Evolutionary conservation across 2,888 invertebrate species (phyloP).

Genomic region (Pyrocoelia pectoralis): DNA sequence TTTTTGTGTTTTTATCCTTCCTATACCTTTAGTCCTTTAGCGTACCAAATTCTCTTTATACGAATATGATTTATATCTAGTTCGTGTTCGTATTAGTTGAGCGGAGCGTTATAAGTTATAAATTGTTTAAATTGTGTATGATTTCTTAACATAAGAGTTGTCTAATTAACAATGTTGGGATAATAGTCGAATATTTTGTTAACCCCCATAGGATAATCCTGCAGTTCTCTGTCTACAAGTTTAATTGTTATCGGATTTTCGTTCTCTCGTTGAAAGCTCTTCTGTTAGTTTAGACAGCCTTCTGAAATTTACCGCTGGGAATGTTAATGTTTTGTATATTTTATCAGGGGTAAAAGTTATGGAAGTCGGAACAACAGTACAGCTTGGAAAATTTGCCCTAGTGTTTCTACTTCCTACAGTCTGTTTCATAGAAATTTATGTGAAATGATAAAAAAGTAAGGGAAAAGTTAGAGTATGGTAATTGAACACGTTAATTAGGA

Average conservation of each 20-base stretch:
- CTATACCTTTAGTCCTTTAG: no score
- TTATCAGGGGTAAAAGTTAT: slow-evolving; percentile 28
- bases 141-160: not conserved
- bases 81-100: no score
- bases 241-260: slow-evolving; percentile 30
- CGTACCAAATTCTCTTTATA: no score
- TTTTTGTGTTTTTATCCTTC: no score
- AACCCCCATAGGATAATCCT: slow-evolving; percentile 15
- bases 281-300: slow-evolving; percentile 25
- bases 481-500: slow-evolving; percentile 51
- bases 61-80: no score
- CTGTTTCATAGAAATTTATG: slow-evolving; percentile 31
- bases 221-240: slow-evolving; percentile 18
- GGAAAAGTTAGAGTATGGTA: slow-evolving; percentile 44
- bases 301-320: slow-evolving; percentile 27
- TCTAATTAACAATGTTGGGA: not conserved
- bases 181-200: slow-evolving; percentile 9
- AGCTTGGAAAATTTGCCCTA: slow-evolving; percentile 24
- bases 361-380: slow-evolving; percentile 22
- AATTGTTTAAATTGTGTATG: no score
- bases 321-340: slow-evolving; percentile 33
- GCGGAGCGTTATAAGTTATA: no score
- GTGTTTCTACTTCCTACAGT: slow-evolving; percentile 25
- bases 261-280: slow-evolving; percentile 25
- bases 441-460: slow-evolving; percentile 37